Conservation (phyloP, 2,113 vertebrate species). For the Struthidea cinerea region DNA sequence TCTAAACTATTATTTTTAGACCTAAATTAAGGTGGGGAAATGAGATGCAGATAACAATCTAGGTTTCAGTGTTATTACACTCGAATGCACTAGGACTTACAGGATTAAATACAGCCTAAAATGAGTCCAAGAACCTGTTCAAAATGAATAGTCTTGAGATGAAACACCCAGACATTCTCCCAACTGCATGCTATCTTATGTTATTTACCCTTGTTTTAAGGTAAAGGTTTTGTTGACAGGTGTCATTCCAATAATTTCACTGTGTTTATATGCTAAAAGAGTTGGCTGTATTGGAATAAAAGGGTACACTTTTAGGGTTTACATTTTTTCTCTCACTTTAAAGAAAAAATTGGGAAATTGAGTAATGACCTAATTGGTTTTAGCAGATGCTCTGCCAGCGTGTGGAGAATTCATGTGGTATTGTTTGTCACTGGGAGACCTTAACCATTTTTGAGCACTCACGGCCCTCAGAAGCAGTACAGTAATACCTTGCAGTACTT, state of each 20-base stretch:
- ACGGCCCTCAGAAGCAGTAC: not conserved
- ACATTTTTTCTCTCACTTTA: not conserved
- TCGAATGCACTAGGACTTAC: not conserved
- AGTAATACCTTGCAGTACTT: not conserved
- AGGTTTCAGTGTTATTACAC: not conserved
- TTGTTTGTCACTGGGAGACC: not conserved
- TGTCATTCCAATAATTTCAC: not conserved
- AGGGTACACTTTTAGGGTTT: not conserved
- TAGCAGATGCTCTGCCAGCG: conserved; percentile 33
- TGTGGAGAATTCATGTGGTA: not conserved
- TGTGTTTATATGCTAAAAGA: not conserved
- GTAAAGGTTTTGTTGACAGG: not conserved
- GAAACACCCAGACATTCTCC: not conserved
- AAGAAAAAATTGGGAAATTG: not conserved
- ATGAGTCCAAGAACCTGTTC: not conserved
- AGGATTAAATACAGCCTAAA: conserved; percentile 13
- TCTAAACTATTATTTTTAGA: conserved; percentile 55
- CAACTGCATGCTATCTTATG: not conserved
- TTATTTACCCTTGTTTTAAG: not conserved
- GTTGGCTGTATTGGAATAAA: not conserved
- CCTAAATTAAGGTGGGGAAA: conserved; percentile 46
- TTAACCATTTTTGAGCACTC: not conserved
- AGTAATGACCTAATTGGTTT: conserved; percentile 20
- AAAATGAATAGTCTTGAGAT: not conserved
- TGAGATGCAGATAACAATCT: conserved; percentile 40